These are phyloP conservation scores for Troides helena DNA, from an alignment of 2,888 invertebrate genomes.

Conservation along the genomic window DNA sequence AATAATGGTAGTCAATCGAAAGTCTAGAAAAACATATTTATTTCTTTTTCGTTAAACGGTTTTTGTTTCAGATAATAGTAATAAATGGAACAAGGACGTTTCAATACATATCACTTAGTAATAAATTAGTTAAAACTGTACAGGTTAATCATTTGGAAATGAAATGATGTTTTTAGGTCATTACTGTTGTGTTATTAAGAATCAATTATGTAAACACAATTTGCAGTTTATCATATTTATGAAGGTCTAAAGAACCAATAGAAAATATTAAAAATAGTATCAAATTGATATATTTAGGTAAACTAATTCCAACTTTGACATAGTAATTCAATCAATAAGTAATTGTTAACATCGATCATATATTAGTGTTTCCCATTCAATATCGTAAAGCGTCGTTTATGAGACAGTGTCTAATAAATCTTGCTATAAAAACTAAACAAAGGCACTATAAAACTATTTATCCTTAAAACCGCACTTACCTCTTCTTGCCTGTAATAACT, in stretches of 20 bases:
- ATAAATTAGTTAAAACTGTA: not conserved
- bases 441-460: constrained; percentile 8
- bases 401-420: constrained; percentile 26
- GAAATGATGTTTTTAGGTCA: not conserved
- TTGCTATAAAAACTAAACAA: constrained; percentile 18
- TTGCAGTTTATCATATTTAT: not conserved
- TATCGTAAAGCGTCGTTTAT: not conserved
- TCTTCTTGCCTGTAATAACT: constrained; percentile 34
- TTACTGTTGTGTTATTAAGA: not conserved
- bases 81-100: not conserved
- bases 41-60: too few species aligned
- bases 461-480: constrained; percentile 36
- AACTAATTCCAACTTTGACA: too few species aligned
- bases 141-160: not conserved
- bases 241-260: not conserved
- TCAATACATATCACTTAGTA: not conserved
- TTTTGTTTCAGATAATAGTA: not conserved
- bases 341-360: not conserved
- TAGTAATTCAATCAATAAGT: not conserved
- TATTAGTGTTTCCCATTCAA: not conserved
- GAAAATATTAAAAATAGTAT: not conserved
- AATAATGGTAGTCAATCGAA: too few species aligned
- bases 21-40: too few species aligned
- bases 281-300: not conserved
- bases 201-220: not conserved